These are phyloP conservation scores for Mastacembelus armatus DNA, from an alignment of 2,797 vertebrate species.

Conservation along the genomic window DNA sequence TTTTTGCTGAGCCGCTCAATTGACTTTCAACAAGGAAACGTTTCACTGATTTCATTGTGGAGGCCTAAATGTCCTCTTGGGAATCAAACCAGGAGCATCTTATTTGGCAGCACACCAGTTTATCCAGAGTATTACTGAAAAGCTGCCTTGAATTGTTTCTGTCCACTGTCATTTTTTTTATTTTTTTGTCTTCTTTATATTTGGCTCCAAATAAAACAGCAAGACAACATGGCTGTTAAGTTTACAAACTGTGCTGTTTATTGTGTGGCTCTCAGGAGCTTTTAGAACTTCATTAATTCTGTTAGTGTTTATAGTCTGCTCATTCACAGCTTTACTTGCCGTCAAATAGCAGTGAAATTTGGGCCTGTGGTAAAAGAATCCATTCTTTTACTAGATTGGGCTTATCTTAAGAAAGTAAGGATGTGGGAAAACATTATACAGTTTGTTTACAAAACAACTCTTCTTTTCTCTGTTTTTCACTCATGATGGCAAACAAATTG, in stretches of 20 bases:
- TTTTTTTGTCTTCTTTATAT: slow-evolving; percentile 31
- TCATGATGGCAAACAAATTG: slow-evolving; percentile 55
- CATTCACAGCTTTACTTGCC: slow-evolving; percentile 66
- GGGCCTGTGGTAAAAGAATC: slow-evolving; percentile 58
- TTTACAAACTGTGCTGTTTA: slow-evolving; percentile 55
- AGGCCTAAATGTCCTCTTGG: slow-evolving; percentile 49
- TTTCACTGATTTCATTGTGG: slow-evolving; percentile 53
- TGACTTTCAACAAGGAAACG: slow-evolving; percentile 53
- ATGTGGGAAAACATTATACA: slow-evolving; percentile 52
- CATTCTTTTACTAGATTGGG: slow-evolving; percentile 67
- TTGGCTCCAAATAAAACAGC: slow-evolving; percentile 44
- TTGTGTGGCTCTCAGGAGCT: slow-evolving; percentile 62
- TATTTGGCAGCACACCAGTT: slow-evolving; percentile 42
- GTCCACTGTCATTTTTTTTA: slow-evolving; percentile 1
- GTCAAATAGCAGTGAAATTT: slow-evolving; percentile 41
- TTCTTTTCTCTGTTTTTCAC: slow-evolving; percentile 54
- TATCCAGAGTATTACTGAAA: slow-evolving; percentile 8
- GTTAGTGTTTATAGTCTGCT: slow-evolving; percentile 66
- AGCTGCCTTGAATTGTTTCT: slow-evolving; percentile 1
- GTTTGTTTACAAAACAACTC: slow-evolving; percentile 58
- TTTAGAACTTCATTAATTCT: slow-evolving; percentile 71
- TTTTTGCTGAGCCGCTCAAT: slow-evolving; percentile 53
- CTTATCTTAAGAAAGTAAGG: slow-evolving; percentile 61
- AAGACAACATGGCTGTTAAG: slow-evolving; percentile 42
- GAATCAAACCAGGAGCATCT: slow-evolving; percentile 44